Evolutionary conservation across 2,888 invertebrate species (phyloP).

Genomic region (Matsumyia berberina): DNA sequence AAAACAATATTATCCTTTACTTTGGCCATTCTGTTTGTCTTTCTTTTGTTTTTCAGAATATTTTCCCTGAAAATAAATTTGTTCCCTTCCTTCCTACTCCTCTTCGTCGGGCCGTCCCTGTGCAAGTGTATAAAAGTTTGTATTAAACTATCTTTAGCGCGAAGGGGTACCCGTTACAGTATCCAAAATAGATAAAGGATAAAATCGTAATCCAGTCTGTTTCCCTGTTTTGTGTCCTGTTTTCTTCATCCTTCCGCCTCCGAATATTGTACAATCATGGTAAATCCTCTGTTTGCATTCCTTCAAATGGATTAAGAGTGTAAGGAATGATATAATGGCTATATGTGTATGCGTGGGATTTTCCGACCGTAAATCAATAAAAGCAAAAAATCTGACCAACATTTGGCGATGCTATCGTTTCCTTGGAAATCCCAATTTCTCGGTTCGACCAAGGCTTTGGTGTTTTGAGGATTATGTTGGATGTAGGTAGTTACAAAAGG

Average conservation of each 20-base stretch:
- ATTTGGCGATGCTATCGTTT: too few species aligned
- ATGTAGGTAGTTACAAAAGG: too few species aligned
- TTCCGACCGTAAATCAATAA: too few species aligned
- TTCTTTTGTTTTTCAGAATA: slow-evolving; percentile 40
- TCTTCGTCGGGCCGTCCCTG: background rate
- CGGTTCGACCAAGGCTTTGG: too few species aligned
- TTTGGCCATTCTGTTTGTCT: slow-evolving; percentile 59
- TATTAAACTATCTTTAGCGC: slow-evolving; percentile 1
- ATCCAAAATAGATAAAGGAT: slow-evolving; percentile 26
- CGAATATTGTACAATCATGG: background rate
- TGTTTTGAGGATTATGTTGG: too few species aligned
- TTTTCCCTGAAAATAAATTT: slow-evolving; percentile 12
- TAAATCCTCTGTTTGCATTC: background rate
- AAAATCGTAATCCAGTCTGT: slow-evolving; percentile 21
- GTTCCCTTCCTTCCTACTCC: background rate
- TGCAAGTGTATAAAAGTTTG: background rate
- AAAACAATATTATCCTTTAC: slow-evolving; percentile 67
- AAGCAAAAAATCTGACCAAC: too few species aligned
- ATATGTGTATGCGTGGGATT: too few species aligned
- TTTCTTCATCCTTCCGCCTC: background rate
- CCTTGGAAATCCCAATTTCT: too few species aligned
- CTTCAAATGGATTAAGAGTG: too few species aligned
- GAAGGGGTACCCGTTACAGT: background rate
- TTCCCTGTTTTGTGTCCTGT: slow-evolving; percentile 6
- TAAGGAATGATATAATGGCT: too few species aligned